Base-by-base conservation (phyloP, 1,140 invertebrate species). In the Listronotus bonariensis region DNA sequence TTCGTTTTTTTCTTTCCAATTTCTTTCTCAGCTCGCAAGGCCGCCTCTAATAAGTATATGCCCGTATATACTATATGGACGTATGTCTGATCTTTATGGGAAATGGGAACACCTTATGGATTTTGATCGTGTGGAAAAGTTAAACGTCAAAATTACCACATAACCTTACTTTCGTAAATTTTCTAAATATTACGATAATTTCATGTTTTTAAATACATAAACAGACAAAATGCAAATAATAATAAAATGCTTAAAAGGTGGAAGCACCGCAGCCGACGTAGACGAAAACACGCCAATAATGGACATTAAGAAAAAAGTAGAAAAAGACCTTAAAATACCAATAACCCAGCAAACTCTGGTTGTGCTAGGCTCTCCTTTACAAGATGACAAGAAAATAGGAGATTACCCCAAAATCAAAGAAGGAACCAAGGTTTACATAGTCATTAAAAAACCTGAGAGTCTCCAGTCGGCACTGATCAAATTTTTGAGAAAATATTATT, bases 371-470 rank as follows among this genome's bases (percentile, higher is more conserved):
- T 77, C 81, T 42, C 78, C 81, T 0, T 69, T 83, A 12, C 74
- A 75, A 55, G 82, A 83, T 72, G 82, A 83, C 6, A 80, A 81
- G 51, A 75, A 71, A 18, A 72, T 83, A 41, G 72, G 68, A 7
- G 80, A 77, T 6, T 83, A 83, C 72, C 76, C 80, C 8, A 81
- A 78, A 68, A 81, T 83, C n/a, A 80, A 81, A 67, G 78, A 82
- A 40, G 82, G 82, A 6, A 76, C 80, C 0, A 83, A 83, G 63
- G 46, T 83, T 0, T 82, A 81, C 59, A 69, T 83, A 9, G 77
- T 82, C 8, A 73, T 83, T 5, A 81, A 81, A 71, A 82, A 82
- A 55, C 79, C 79, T 10, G 81, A 82, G 51, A 70, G 73, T n/a
- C 58, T 83, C 0, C 71, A 77, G 34, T 74, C 76, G 18, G 74